A percentile compares a stretch with the other conserved stretches of the same genome.
These are phyloP conservation scores for Athalia cordata DNA, from an alignment of 2,888 invertebrate species.

Conservation along the genomic window DNA sequence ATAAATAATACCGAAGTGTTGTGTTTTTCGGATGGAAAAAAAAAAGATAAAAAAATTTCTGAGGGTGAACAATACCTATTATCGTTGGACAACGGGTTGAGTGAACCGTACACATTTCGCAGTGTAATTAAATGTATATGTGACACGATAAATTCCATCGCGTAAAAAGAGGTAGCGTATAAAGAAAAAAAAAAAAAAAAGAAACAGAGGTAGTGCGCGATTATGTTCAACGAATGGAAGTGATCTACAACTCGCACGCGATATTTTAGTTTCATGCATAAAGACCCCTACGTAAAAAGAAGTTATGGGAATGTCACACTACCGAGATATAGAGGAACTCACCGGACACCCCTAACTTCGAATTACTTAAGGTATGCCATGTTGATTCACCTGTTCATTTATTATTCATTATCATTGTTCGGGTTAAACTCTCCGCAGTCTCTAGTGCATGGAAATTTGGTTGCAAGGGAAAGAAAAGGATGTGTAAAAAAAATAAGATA, in stretches of 20 bases:
- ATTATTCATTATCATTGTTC: slow-evolving; percentile 5
- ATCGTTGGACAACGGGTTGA: slow-evolving; percentile 21
- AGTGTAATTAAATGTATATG: background rate
- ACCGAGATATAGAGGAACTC: background rate
- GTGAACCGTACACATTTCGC: slow-evolving; percentile 9
- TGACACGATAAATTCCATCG: slow-evolving; percentile 35
- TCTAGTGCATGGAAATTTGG: too few relatives aligned
- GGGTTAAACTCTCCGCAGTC: background rate
- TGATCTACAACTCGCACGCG: slow-evolving; percentile 24
- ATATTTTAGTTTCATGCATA: background rate
- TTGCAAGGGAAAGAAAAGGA: too few relatives aligned
- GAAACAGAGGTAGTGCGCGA: background rate
- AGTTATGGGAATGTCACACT: slow-evolving; percentile 1
- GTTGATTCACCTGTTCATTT: slow-evolving; percentile 18
- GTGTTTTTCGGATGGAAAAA: background rate
- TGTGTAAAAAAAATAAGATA: too few relatives aligned
- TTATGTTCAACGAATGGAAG: slow-evolving; percentile 26
- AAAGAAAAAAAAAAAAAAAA: background rate
- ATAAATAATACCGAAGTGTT: too few relatives aligned
- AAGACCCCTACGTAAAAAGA: background rate
- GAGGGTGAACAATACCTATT: background rate
- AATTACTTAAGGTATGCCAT: background rate
- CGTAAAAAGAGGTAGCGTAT: slow-evolving; percentile 2
- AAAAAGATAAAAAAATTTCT: background rate
- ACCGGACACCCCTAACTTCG: background rate